These are phyloP conservation scores for Ommatoiulus sabulosus DNA, from an alignment of 2,888 invertebrate species.

Conservation along the genomic window DNA sequence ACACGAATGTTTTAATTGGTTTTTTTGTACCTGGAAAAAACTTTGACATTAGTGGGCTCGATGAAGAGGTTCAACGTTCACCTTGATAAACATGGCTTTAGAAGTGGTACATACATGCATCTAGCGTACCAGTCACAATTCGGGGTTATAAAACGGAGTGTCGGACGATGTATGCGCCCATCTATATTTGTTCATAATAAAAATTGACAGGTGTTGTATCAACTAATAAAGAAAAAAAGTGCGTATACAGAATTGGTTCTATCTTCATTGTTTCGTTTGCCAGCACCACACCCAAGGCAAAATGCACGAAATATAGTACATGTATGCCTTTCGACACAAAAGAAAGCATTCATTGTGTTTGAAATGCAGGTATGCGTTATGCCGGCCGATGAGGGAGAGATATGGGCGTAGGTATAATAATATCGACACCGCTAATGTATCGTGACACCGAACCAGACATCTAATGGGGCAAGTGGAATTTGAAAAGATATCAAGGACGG, in stretches of 20 bases:
- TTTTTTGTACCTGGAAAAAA: too few species aligned
- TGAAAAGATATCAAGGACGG: constrained; percentile 2
- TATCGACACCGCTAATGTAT: constrained; percentile 34
- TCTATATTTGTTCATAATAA: constrained; percentile 2
- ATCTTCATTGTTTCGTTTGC: not conserved
- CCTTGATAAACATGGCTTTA: not conserved
- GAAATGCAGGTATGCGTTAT: constrained; percentile 18
- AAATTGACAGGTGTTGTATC: constrained; percentile 7
- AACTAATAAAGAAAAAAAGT: not conserved
- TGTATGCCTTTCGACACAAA: constrained; percentile 28
- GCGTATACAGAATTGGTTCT: not conserved
- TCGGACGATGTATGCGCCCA: constrained; percentile 24
- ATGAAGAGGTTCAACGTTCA: not conserved
- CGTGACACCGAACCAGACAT: constrained; percentile 27
- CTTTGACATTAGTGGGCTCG: not conserved
- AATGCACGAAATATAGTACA: too few species aligned
- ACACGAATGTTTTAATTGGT: too few species aligned
- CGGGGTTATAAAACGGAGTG: not conserved
- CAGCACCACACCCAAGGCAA: constrained; percentile 27
- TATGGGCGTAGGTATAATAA: constrained; percentile 25
- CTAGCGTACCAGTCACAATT: not conserved
- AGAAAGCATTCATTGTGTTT: constrained; percentile 11
- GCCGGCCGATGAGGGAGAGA: not conserved
- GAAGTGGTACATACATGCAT: not conserved
- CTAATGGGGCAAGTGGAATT: constrained; percentile 27